Percentiles rank a stretch among this genome's conserved stretches.
Evolutionary conservation across 2,888 invertebrate genomes (phyloP).

Genomic region (Habroteleia sp.): DNA sequence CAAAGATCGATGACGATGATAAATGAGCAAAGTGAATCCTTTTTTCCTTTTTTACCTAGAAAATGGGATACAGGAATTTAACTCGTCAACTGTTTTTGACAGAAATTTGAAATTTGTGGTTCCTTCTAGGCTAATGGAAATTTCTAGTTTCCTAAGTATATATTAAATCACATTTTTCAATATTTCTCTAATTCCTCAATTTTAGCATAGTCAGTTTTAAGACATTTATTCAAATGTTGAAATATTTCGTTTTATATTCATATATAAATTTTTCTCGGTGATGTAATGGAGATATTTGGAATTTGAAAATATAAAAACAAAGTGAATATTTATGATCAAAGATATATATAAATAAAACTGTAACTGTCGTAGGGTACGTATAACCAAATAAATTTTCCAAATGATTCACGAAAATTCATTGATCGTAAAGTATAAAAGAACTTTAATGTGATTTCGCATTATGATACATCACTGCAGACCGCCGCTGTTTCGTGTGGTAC

Average conservation of each 20-base stretch:
- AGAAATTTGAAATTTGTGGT: neutral
- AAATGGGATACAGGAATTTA: too few species aligned
- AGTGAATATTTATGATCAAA: too few species aligned
- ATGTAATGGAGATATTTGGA: neutral
- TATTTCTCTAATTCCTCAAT: too few species aligned
- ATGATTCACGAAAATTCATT: slow-evolving; percentile 4
- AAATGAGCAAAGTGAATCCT: neutral
- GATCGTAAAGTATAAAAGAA: neutral
- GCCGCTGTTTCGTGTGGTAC: slow-evolving; percentile 21
- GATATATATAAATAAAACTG: too few species aligned
- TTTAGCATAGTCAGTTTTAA: too few species aligned
- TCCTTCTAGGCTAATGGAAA: too few species aligned
- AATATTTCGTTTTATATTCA: neutral
- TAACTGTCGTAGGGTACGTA: too few species aligned
- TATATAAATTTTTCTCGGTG: neutral
- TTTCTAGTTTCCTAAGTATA: too few species aligned
- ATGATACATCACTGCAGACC: slow-evolving; percentile 12
- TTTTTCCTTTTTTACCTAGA: neutral
- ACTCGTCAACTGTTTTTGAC: neutral
- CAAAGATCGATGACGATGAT: neutral
- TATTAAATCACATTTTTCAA: too few species aligned
- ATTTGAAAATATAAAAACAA: too few species aligned
- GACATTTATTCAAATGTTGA: neutral
- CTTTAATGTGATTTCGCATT: slow-evolving; percentile 3
- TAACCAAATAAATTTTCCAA: too few species aligned